phyloP scores from a whole-genome alignment of 53 echinoderm and acorn worm species.

The Holothuria leucospilota region DNA sequence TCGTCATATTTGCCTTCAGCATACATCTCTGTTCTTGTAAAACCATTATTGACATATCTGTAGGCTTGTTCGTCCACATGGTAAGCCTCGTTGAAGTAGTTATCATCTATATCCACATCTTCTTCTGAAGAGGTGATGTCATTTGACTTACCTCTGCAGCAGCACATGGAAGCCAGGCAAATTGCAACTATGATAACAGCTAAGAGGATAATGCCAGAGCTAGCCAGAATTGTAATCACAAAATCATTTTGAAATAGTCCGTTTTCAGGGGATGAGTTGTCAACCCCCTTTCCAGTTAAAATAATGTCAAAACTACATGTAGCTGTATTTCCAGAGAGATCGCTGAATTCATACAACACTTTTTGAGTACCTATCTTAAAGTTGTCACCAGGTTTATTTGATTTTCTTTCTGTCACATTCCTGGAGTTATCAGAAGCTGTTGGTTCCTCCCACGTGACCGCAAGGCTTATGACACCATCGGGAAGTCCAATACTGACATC shows the following conservation, averaged over 20 bases:
- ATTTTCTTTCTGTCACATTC: neutral
- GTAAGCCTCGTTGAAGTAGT: conserved; percentile 20
- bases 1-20: neutral
- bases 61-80: neutral
- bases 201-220: conserved; percentile 16
- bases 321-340: conserved; percentile 34
- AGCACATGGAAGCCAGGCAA: conserved; percentile 25
- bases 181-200: conserved; percentile 11
- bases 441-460: conserved; percentile 35
- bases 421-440: conserved; percentile 44
- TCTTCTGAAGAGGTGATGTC: neutral
- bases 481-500: conserved; percentile 26
- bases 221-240: conserved; percentile 12
- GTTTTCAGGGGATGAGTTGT: neutral
- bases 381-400: conserved; percentile 28
- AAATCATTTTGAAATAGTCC: neutral
- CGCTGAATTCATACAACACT: conserved; percentile 34
- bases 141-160: neutral
- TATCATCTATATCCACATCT: conserved; percentile 9
- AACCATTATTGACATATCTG: conserved; percentile 6
- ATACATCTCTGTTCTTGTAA: neutral
- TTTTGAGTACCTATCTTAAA: conserved; percentile 13
- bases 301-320: conserved; percentile 20
- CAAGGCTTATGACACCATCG: neutral
- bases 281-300: neutral